phyloP scores from a whole-genome alignment of 2,113 vertebrate species.

The Cricetomys ansorgei region DNA sequence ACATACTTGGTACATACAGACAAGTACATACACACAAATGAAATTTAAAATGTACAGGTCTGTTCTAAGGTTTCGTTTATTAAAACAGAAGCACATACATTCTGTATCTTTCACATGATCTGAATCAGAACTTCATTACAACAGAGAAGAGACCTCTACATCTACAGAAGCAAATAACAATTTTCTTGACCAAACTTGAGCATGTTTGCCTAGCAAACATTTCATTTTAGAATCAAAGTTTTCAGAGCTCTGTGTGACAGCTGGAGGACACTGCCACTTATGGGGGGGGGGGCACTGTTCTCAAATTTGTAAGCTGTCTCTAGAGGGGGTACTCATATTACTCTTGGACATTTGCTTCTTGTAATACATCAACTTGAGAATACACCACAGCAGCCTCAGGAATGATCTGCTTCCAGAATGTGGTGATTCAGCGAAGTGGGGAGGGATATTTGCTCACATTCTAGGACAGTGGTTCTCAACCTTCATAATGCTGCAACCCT shows the following conservation, averaged over 20 bases:
- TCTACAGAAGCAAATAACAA: background rate
- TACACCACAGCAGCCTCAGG: background rate
- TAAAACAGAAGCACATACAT: background rate
- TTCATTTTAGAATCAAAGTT: background rate
- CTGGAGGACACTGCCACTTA: background rate
- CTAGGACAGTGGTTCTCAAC: too few species aligned
- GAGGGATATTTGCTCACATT: background rate
- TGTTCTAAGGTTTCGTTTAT: background rate
- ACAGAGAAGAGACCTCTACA: background rate
- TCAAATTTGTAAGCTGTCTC: background rate
- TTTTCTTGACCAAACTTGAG: background rate
- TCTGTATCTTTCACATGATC: background rate
- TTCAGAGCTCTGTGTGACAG: background rate
- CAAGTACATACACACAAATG: background rate
- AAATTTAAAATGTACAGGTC: background rate
- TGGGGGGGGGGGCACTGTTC: background rate
- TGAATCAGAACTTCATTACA: background rate
- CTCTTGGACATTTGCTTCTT: background rate
- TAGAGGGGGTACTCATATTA: background rate
- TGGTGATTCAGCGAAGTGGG: background rate
- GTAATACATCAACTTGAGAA: background rate
- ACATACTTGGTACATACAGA: background rate
- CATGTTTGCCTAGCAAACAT: background rate
- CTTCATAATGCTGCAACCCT: too few species aligned
- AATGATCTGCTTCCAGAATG: background rate